These are phyloP conservation scores for Cyprinus carpio DNA, from an alignment of 2,113 vertebrate genomes.

Conservation along the genomic window DNA sequence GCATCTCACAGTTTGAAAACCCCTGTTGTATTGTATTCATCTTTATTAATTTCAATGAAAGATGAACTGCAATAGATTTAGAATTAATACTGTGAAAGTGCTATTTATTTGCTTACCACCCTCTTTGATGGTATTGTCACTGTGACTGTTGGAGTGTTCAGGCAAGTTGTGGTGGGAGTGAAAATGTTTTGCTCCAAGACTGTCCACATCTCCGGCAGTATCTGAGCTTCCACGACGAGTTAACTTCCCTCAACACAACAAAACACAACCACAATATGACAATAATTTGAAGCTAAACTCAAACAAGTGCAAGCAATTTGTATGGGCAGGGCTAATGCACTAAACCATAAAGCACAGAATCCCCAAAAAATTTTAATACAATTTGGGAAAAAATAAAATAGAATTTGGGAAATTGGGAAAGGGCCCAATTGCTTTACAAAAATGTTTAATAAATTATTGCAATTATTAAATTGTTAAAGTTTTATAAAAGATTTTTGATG, in stretches of 20 bases:
- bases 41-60: neutral
- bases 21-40: neutral
- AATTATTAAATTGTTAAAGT: too few species aligned
- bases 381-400: neutral
- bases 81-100: neutral
- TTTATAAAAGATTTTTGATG: too few species aligned
- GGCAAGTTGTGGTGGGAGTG: slow-evolving; percentile 95
- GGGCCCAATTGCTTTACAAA: too few species aligned
- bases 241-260: slow-evolving; percentile 79
- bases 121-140: slow-evolving; percentile 90
- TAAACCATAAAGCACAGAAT: neutral
- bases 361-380: neutral
- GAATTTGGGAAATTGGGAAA: neutral
- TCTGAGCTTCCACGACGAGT: slow-evolving; percentile 92
- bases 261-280: slow-evolving; percentile 31
- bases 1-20: neutral
- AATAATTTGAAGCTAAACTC: neutral
- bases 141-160: slow-evolving; percentile 95
- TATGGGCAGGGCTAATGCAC: neutral
- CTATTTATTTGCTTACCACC: slow-evolving; percentile 75
- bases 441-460: too few species aligned
- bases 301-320: neutral
- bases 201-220: slow-evolving; percentile 90
- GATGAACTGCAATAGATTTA: neutral
- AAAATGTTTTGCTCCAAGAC: slow-evolving; percentile 87